Percentiles rank a stretch among this genome's conserved stretches.
Evolutionary conservation across 2,888 invertebrate species (phyloP).

Genomic region (Endomychus coccineus): DNA sequence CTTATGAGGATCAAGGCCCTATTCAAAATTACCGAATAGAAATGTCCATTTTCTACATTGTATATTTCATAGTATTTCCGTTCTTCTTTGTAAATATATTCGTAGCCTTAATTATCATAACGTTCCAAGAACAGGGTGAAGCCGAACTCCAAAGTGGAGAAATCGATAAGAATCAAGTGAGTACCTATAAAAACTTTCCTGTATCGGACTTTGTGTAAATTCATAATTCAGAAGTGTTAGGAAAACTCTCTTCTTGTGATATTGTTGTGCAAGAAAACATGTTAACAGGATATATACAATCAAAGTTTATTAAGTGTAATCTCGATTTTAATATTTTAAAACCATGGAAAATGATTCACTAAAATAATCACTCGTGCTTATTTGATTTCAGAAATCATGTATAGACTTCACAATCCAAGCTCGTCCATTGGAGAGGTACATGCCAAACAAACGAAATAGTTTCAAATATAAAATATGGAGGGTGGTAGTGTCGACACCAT

Average conservation of each 20-base stretch:
- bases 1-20: conserved; percentile 95
- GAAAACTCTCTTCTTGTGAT: no score
- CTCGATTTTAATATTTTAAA: background rate
- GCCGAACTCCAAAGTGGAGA: conserved; percentile 99
- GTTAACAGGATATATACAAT: no score
- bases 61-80: conserved; percentile 99
- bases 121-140: conserved; percentile 99
- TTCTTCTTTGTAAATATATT: conserved; percentile 99
- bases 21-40: conserved; percentile 99
- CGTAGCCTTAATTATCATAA: conserved; percentile 99
- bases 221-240: no score
- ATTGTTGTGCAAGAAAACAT: no score
- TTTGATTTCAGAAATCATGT: conserved; percentile 87
- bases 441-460: conserved; percentile 97
- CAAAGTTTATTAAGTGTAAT: no score
- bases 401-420: conserved; percentile 99
- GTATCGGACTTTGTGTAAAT: no score
- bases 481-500: conserved; percentile 96
- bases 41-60: conserved; percentile 99
- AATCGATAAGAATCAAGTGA: conserved; percentile 99
- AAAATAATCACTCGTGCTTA: no score
- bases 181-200: no score
- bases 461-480: conserved; percentile 99
- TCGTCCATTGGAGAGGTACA: conserved; percentile 94
- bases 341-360: no score